Percentiles rank a stretch among this genome's conserved stretches.
Conservation (phyloP, 2,113 vertebrate genomes). For the Larimichthys polyactis region DNA sequence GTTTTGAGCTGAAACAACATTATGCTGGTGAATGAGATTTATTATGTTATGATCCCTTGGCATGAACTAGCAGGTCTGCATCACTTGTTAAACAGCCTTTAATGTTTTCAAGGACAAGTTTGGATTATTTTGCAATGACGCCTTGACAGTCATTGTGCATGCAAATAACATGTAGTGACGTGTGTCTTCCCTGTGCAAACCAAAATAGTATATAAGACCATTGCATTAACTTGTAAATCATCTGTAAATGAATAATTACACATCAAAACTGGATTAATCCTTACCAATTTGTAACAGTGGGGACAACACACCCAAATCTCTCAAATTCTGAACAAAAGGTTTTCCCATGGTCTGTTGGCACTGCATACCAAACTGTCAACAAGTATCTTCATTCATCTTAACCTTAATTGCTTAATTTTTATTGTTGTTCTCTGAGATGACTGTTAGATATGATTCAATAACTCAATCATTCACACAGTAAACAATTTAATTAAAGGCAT, state of each 20-base stretch:
- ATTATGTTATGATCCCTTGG: constrained; percentile 69
- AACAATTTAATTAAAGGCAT: constrained; percentile 39
- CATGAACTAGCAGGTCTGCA: constrained; percentile 62
- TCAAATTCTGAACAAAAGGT: not conserved
- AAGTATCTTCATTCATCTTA: constrained; percentile 24
- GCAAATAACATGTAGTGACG: constrained; percentile 22
- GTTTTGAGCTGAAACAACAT: constrained; percentile 76
- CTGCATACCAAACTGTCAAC: constrained; percentile 26
- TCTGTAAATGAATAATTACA: not conserved
- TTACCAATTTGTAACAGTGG: not conserved
- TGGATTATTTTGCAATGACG: constrained; percentile 39
- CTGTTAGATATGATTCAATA: constrained; percentile 24
- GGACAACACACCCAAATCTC: not conserved
- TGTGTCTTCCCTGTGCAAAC: not conserved
- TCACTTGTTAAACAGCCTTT: constrained; percentile 55
- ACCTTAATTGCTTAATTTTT: constrained; percentile 38
- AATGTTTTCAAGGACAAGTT: constrained; percentile 54
- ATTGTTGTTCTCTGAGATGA: constrained; percentile 26
- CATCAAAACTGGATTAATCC: no score
- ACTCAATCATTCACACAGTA: not conserved
- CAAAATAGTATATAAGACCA: not conserved
- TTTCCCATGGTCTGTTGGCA: not conserved
- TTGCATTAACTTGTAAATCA: not conserved
- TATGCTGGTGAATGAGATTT: constrained; percentile 70
- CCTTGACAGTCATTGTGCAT: constrained; percentile 39